A percentile compares a stretch with the other conserved stretches of the same genome.
Conservation (phyloP, 2,113 vertebrate genomes). For the Cervus canadensis region DNA sequence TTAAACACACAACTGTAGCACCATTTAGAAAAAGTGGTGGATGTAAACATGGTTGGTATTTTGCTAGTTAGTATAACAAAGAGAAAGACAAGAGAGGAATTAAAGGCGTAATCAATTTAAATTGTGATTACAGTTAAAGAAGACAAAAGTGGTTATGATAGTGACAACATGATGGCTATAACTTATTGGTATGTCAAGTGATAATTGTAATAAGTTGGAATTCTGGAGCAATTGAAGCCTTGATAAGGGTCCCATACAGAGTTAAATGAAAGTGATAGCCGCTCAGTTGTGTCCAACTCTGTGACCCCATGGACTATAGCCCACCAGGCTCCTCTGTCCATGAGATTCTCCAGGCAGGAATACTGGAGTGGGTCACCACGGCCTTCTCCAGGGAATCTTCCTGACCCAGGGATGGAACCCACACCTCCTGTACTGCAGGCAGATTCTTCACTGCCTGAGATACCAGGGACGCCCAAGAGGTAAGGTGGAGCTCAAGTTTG, state of each 20-base stretch:
- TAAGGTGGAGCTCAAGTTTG: not conserved
- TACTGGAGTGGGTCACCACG: not conserved
- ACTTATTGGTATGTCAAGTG: not conserved
- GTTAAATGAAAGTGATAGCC: not conserved
- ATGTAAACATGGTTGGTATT: not conserved
- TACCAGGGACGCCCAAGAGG: not conserved
- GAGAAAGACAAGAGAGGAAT: not conserved
- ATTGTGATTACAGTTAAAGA: not conserved
- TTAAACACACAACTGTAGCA: not conserved
- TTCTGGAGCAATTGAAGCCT: not conserved
- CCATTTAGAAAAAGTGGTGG: not conserved
- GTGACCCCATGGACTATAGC: not conserved
- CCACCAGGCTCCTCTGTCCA: not conserved
- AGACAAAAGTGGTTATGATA: not conserved
- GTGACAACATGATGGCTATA: not conserved
- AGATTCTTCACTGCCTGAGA: not conserved
- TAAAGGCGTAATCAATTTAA: not conserved
- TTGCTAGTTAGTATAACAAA: not conserved
- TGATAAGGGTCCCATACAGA: not conserved
- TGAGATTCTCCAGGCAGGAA: not conserved
- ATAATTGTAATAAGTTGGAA: not conserved
- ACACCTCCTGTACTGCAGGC: not conserved
- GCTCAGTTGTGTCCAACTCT: not conserved
- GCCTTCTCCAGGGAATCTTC: not conserved
- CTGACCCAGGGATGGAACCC: rapidly evolving